Conservation (phyloP, 2,113 vertebrate genomes). For the Nannobrachium achirus region DNA sequence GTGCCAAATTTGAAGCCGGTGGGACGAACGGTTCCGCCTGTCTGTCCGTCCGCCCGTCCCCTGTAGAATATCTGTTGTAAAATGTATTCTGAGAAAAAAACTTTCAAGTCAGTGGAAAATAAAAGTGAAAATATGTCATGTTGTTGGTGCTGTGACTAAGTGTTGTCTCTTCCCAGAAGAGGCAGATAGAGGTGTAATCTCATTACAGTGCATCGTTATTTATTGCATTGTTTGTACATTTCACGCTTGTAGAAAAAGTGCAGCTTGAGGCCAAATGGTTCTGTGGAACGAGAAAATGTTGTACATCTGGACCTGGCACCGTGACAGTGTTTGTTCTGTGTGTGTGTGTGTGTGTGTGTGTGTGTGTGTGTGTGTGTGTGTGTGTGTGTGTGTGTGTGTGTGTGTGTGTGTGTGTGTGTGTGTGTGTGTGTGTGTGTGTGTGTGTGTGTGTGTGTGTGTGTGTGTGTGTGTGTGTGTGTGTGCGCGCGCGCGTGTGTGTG, state of each 20-base stretch:
- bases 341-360: conserved; percentile 1
- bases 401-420: conserved; percentile 13
- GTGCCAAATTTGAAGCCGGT: too few relatives aligned
- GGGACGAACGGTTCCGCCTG: too few relatives aligned
- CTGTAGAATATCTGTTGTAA: too few relatives aligned
- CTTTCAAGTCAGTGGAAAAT: background rate
- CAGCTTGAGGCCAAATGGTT: conserved; percentile 31
- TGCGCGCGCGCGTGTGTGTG: too few relatives aligned
- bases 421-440: background rate
- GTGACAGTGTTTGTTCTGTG: conserved; percentile 34
- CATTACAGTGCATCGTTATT: conserved; percentile 24
- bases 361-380: background rate
- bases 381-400: conserved; percentile 4
- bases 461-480: too few relatives aligned
- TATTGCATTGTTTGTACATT: conserved; percentile 26
- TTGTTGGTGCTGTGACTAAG: background rate
- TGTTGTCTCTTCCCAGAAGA: conserved; percentile 15
- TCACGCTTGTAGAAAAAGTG: conserved; percentile 29
- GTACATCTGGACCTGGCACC: conserved; percentile 48
- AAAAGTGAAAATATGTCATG: background rate
- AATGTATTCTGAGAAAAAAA: background rate
- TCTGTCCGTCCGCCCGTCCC: too few relatives aligned
- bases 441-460: background rate
- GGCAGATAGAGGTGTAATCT: conserved; percentile 21
- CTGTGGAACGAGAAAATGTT: conserved; percentile 34